Base-by-base conservation (phyloP, 2,888 invertebrate species). In the Netelia inedita region DNA sequence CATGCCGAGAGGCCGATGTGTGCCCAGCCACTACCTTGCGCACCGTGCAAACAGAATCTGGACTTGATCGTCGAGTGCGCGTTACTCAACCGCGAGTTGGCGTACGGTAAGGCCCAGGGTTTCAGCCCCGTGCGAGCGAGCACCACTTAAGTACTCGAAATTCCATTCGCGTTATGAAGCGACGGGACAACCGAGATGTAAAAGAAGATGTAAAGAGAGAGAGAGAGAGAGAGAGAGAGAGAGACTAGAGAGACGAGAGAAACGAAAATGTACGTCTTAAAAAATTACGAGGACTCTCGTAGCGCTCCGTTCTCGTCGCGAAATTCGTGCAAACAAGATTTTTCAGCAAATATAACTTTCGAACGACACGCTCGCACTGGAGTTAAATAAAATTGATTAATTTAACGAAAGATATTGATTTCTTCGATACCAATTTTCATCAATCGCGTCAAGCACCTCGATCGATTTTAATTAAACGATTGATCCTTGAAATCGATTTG, bases 31-130 rank as follows among this genome's bases (percentile, higher is more conserved):
- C 41, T 69, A 78, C 68, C 61, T 43, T 53, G 14, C n/a, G 68
- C 72, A 35, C 73, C 78, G 68, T 82, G 78, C 79, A 82, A 82
- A 82, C 73, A 82, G 82, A 82, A 82, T 73, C 78, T 82, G 82
- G 82, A 82, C 68, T 82, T 63, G 76, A 46, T 65, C 53, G 71
- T 50, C 57, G 78, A 61, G 82, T 68, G 73, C 72, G 73, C 82
- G 68, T 82, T 82, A 79, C 82, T 82, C 82, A 82, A 82, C 78
- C 61, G 53, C 43, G 14, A 43, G 35, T 19, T 28, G 9, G 72
- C 66, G n/a, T 55, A 50, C 71, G 41, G 19, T 53, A 55, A 61
- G 43, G 46, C 55, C 23, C 21, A n/a, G 55, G 55, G 63, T 71
- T 71, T 65, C 28, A 72, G 28, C 72, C 53, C 53, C 10, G 16